phyloP scores from a whole-genome alignment of 2,888 invertebrate genomes.

The Limenitis camilla region DNA sequence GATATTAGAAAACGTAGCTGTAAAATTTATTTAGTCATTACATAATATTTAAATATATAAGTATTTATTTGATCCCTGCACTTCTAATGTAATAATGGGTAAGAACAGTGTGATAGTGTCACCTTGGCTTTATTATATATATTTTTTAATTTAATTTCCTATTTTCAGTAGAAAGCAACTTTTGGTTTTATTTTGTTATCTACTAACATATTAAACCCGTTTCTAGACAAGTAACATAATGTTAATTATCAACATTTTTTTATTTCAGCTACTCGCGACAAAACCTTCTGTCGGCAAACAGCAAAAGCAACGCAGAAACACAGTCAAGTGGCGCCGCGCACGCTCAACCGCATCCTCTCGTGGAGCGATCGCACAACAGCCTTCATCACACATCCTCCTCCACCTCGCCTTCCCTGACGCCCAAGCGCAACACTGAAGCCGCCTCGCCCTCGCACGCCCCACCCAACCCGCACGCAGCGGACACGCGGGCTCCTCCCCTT shows the following conservation, averaged over 20 bases:
- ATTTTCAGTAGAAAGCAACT: neutral
- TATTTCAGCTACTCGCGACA: slow-evolving; percentile 87
- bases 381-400: slow-evolving; percentile 51
- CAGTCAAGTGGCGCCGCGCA: slow-evolving; percentile 47
- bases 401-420: slow-evolving; percentile 44
- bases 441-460: slow-evolving; percentile 26
- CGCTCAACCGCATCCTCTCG: slow-evolving; percentile 57
- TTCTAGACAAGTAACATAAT: slow-evolving; percentile 24
- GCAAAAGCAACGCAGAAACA: slow-evolving; percentile 81
- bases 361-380: slow-evolving; percentile 75
- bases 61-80: slow-evolving; percentile 28
- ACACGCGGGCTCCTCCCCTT: slow-evolving; percentile 22
- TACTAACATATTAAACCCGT: slow-evolving; percentile 1
- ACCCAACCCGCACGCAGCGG: slow-evolving; percentile 30
- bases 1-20: slow-evolving; percentile 46
- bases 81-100: slow-evolving; percentile 34
- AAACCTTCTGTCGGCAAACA: slow-evolving; percentile 84
- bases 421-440: slow-evolving; percentile 56
- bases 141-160: slow-evolving; percentile 4
- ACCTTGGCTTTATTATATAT: slow-evolving; percentile 16
- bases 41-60: slow-evolving; percentile 26
- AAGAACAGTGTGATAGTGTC: slow-evolving; percentile 42
- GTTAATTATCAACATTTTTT: neutral
- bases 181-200: neutral
- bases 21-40: slow-evolving; percentile 7